phyloP scores from a whole-genome alignment of 1,140 invertebrate genomes.

The Cotesia chilonis region DNA sequence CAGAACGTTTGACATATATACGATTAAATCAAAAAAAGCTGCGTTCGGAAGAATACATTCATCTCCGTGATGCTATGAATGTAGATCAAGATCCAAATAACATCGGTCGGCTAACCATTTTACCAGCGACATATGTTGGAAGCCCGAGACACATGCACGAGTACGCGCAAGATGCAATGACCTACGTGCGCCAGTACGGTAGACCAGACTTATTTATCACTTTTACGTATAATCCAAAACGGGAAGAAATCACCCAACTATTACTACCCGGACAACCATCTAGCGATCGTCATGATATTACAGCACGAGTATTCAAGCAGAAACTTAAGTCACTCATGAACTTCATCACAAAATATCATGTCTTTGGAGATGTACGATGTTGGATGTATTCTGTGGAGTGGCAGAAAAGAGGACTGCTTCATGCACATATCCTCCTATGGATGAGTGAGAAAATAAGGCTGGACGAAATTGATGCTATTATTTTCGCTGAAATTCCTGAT shows the following conservation, averaged over 20 bases:
- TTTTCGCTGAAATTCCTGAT: constrained; percentile 68
- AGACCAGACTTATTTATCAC: constrained; percentile 52
- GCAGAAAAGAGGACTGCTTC: constrained; percentile 58
- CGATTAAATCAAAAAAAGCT: constrained; percentile 49
- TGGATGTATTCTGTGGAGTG: constrained; percentile 66
- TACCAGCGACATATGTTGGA: constrained; percentile 54
- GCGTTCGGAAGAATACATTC: constrained; percentile 48
- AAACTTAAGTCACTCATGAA: constrained; percentile 53
- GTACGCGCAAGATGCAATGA: constrained; percentile 60
- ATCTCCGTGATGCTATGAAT: constrained; percentile 33
- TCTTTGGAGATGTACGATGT: constrained; percentile 54
- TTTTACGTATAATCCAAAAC: constrained; percentile 59
- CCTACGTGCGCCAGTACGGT: constrained; percentile 57
- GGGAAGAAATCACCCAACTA: constrained; percentile 48
- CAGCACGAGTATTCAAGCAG: constrained; percentile 55
- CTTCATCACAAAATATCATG: constrained; percentile 43
- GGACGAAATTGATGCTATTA: constrained; percentile 50
- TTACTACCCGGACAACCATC: constrained; percentile 36
- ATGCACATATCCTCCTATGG: constrained; percentile 63
- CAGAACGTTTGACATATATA: constrained; percentile 48
- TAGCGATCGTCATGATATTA: constrained; percentile 59
- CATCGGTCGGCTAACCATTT: constrained; percentile 46
- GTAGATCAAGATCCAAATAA: constrained; percentile 36
- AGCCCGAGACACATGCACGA: constrained; percentile 61
- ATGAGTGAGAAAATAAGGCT: constrained; percentile 49